Base-by-base conservation (phyloP, 2,888 invertebrate genomes). In the Slavum lentiscoides region DNA sequence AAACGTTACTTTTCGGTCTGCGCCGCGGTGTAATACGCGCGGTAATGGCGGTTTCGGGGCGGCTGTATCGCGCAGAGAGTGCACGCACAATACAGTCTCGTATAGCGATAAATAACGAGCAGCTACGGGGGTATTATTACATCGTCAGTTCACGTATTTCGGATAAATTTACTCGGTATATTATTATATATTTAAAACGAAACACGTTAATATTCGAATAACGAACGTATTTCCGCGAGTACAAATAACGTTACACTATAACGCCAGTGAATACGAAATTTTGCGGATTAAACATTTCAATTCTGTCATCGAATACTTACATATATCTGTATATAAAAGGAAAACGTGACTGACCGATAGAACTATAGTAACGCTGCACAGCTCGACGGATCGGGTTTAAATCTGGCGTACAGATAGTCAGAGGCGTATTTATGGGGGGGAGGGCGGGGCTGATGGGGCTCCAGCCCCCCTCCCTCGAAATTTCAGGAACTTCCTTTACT, bases 131-230 rank as follows among this genome's bases (percentile, higher is more conserved):
- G 7, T 43, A 43, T 43, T 23, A 49, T 23, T 49, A 23, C 7
- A 37, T 13, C 55, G n/a, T 55, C 69, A n/a, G 55, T 69, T 55
- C 30, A 30, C n/a, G 55, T 55, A 70, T 70, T 70, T 55, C 30
- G 30, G 37, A n/a, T 30, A 4, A 70, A n/a, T 70, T 55, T 37
- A 37, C 55, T 37, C 13, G 11, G 6, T 37, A 37, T 6, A 69
- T 55, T 69, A 30, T 30, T 30, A 30, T 30, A 30, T 30, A 30
- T 30, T 30, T 30, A 21, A 55, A 21, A 53, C 9, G 0, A n/a
- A 19, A 23, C 30, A 11, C 30, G 53, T 8, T n/a, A n/a, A 30
- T 69, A 30, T 4, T 55, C 4, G 6, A 43, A 1, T 19, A 55
- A 23, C n/a, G 0, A 70, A 70, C 37, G 30, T 55, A 37, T n/a